These are phyloP conservation scores for Drosophila trichaetosa DNA, from an alignment of 2,888 invertebrate species.

Conservation along the genomic window DNA sequence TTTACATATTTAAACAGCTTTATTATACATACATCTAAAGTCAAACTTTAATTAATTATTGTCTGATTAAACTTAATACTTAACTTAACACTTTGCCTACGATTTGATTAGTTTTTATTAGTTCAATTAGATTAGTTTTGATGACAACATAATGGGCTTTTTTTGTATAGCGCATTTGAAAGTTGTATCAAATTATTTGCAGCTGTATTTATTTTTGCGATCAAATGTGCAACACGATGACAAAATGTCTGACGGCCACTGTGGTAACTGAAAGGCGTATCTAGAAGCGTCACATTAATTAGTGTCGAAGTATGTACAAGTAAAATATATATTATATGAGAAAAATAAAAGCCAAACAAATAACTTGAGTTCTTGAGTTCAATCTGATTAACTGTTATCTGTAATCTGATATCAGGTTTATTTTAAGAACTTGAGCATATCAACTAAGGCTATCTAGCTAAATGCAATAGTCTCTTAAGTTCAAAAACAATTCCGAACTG, in stretches of 20 bases:
- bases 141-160: background rate
- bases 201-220: background rate
- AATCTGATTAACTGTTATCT: background rate
- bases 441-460: background rate
- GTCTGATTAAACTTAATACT: background rate
- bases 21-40: background rate
- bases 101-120: background rate
- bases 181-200: background rate
- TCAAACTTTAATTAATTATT: background rate
- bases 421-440: background rate
- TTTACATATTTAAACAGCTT: background rate
- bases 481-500: background rate
- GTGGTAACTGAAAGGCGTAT: slow-evolving; percentile 23
- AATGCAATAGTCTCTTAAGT: background rate
- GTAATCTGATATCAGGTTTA: background rate
- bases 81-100: background rate
- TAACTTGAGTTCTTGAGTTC: background rate
- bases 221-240: slow-evolving; percentile 33
- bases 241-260: slow-evolving; percentile 34
- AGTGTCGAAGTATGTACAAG: background rate
- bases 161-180: slow-evolving; percentile 16
- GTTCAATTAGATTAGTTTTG: background rate
- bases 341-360: background rate
- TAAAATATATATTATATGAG: background rate
- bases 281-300: background rate